Percentiles rank a stretch among this genome's conserved stretches.
Evolutionary conservation across 1,140 invertebrate genomes (phyloP).

Genomic region (Odontomachus brunneus): DNA sequence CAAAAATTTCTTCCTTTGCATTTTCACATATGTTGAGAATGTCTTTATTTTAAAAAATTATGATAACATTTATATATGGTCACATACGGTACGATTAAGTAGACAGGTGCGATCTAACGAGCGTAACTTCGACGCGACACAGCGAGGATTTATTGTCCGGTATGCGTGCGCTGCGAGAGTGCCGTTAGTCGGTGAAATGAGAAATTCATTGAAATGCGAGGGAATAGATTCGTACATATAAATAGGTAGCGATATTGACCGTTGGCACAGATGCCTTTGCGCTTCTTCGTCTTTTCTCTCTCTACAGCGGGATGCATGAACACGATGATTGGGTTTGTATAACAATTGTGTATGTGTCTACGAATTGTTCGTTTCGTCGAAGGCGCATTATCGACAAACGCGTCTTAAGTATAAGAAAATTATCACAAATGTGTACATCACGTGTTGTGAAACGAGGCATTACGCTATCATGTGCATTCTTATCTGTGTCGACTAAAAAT

Average conservation of each 20-base stretch:
- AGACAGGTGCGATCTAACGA: constrained; percentile 5
- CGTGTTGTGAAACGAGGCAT: constrained; percentile 35
- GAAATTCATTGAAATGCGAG: constrained; percentile 11
- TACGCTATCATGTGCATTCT: not conserved
- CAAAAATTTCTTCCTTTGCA: not conserved
- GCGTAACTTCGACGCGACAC: not conserved
- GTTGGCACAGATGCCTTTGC: constrained; percentile 29
- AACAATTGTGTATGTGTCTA: not conserved
- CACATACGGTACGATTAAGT: not conserved
- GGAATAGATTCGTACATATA: constrained; percentile 1
- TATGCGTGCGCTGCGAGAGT: not conserved
- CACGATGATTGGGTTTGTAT: not conserved
- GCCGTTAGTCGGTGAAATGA: not conserved
- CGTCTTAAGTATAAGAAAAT: constrained; percentile 24
- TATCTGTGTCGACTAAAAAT: not conserved
- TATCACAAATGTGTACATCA: constrained; percentile 43
- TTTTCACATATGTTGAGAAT: constrained; percentile 11
- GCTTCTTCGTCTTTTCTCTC: too few species aligned
- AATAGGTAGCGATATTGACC: constrained; percentile 1
- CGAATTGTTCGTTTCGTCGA: not conserved
- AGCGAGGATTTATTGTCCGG: constrained; percentile 19
- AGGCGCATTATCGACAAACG: not conserved
- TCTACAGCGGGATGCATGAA: constrained; percentile 2
- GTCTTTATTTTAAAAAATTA: constrained; percentile 20
- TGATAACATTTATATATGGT: constrained; percentile 11